These are phyloP conservation scores for Pseudorhiza aurosa DNA, from an alignment of 30 jellyfish, hydroid and myxozoan genomes.

Conservation along the genomic window DNA sequence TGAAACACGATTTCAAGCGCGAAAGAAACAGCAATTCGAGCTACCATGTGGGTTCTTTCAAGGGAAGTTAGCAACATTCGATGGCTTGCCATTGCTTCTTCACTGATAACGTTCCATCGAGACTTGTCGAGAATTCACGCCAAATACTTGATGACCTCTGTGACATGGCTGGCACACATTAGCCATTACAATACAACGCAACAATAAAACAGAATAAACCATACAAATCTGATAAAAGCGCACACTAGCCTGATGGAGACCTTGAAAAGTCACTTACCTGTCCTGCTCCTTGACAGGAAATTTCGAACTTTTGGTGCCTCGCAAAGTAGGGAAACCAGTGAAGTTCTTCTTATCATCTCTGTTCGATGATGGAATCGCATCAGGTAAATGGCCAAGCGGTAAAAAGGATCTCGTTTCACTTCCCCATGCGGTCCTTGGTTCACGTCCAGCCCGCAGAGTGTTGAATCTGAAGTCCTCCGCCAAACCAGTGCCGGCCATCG, in stretches of 20 bases:
- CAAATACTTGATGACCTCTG: too few species aligned
- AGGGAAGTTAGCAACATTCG: too few species aligned
- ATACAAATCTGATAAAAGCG: too few species aligned
- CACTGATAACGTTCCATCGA: too few species aligned
- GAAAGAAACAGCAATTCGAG: too few species aligned
- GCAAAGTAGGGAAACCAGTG: slow-evolving; percentile 40
- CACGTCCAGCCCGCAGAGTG: slow-evolving; percentile 51
- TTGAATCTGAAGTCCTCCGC: slow-evolving; percentile 81
- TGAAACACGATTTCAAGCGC: too few species aligned
- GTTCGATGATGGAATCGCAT: neutral
- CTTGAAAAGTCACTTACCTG: slow-evolving; percentile 2
- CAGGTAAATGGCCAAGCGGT: neutral
- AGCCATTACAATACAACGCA: neutral
- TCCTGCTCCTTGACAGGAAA: slow-evolving; percentile 3
- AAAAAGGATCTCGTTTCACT: slow-evolving; percentile 34
- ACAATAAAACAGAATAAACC: neutral
- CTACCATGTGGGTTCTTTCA: too few species aligned
- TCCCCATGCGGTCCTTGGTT: slow-evolving; percentile 80
- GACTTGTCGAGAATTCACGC: too few species aligned
- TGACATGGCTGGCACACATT: too few species aligned
- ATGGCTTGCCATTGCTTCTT: too few species aligned
- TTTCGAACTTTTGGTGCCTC: neutral
- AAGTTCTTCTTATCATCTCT: neutral
- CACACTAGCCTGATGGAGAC: too few species aligned
- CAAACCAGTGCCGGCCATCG: slow-evolving; percentile 50